Base-by-base conservation (phyloP, 1,140 invertebrate genomes). In the Drosophila mauritiana region DNA sequence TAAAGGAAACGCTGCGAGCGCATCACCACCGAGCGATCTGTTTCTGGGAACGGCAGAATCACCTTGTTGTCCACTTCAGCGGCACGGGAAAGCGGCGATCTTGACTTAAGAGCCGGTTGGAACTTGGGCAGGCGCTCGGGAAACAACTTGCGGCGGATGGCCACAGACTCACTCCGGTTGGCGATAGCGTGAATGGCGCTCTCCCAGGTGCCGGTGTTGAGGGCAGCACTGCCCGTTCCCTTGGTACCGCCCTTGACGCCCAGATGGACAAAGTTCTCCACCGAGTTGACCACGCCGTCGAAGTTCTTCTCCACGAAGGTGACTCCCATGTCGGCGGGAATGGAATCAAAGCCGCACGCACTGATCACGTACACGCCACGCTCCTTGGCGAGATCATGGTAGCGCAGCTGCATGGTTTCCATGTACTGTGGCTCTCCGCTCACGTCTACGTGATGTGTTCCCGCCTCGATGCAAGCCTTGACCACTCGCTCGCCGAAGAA, bases 401-500 rank as follows among this genome's bases (percentile, higher is more conserved):
- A 98, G 74, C 96, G 93, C 42, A 98, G 88, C 91, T 97, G 96
- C 93, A 98, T 97, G 25, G 81, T 93, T 93, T 99, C 97, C 92
- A 99, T 95, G 85, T 95, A 99, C 95, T 98, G 91, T 1, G 97
- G 96, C 93, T 99, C 98, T 13, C 97, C 98, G 92, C 95, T 97
- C 15, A 99, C 95, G 93, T 99, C 98, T 6, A 99, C 94, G 92
- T 98, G 96, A 93, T 98, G 95, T 0, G 97, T 95, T 68, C 94
- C 94, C 51, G 94, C 94, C 54, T 95, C 95, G 45, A 99, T 94
- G 77, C 98, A 98, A 4, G 97, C 97, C 84, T 96, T 96, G 0
- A 99, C 95, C n/a, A 99, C 96, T n/a, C 95, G 93, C 89, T 99
- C 97, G 4, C 98, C 98, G 93, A 95, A 97, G 84, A 97, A 96